These are phyloP conservation scores for Perca fluviatilis DNA, from an alignment of 2,113 vertebrate species.

Conservation along the genomic window DNA sequence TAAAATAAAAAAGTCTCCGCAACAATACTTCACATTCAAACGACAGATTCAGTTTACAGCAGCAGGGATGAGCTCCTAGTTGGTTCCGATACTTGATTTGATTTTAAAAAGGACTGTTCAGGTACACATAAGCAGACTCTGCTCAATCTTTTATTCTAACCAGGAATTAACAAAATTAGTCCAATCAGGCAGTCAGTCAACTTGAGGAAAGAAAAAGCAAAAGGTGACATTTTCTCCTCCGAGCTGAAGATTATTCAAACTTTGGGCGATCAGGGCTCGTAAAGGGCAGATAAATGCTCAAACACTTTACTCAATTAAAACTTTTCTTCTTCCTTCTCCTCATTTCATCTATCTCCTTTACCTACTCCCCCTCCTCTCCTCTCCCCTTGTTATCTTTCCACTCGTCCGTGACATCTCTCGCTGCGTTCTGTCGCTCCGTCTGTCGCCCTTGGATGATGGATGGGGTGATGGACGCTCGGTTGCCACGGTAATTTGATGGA, in stretches of 20 bases:
- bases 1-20: constrained; percentile 8
- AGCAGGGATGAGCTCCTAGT: background rate
- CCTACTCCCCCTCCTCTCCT: background rate
- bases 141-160: background rate
- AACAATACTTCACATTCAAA: background rate
- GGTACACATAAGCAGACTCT: background rate
- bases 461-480: constrained; percentile 70
- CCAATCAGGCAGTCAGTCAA: constrained; percentile 11
- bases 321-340: background rate
- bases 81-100: background rate
- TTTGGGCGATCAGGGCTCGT: background rate
- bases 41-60: background rate
- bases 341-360: background rate
- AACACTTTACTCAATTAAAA: background rate
- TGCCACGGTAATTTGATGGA: constrained; percentile 80
- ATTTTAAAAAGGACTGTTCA: background rate
- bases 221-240: constrained; percentile 12
- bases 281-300: background rate
- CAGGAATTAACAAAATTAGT: background rate
- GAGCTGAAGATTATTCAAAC: constrained; percentile 14
- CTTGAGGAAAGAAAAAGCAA: background rate
- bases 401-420: constrained; percentile 66
- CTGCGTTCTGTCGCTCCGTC: constrained; percentile 60
- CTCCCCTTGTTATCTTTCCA: constrained; percentile 66
- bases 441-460: constrained; percentile 80